Conservation (phyloP, 1,140 invertebrate species). For the Meteorus sp. region DNA sequence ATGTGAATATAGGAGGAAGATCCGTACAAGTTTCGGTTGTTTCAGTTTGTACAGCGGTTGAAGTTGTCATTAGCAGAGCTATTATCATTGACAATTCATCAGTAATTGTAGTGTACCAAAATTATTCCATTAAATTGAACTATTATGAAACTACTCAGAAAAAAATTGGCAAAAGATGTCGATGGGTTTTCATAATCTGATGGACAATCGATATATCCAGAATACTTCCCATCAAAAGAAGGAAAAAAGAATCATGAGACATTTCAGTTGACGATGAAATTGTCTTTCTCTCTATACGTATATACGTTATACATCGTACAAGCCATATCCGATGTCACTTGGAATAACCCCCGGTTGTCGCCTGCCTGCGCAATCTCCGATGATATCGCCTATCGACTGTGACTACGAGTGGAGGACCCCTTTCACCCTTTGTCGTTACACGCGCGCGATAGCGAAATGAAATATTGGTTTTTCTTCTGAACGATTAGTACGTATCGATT, state of each 20-base stretch:
- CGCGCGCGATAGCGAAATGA: conserved; percentile 20
- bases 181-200: no score
- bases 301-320: no score
- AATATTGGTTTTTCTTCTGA: conserved; percentile 24
- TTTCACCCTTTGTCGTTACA: background rate
- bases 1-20: background rate
- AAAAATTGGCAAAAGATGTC: no score
- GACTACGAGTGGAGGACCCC: background rate
- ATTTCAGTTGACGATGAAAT: no score
- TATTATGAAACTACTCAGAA: no score
- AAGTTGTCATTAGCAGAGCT: background rate
- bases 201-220: no score
- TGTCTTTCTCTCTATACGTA: no score
- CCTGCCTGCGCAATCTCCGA: conserved; percentile 1
- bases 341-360: no score
- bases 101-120: background rate
- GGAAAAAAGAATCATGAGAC: no score
- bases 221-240: no score
- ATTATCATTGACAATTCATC: background rate
- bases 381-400: conserved; percentile 5
- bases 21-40: background rate
- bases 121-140: no score
- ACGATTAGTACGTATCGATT: conserved; percentile 12
- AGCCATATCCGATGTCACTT: no score
- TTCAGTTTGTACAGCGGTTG: background rate